Conservation (phyloP, 2,113 vertebrate genomes). For the Girardinichthys multiradiatus region DNA sequence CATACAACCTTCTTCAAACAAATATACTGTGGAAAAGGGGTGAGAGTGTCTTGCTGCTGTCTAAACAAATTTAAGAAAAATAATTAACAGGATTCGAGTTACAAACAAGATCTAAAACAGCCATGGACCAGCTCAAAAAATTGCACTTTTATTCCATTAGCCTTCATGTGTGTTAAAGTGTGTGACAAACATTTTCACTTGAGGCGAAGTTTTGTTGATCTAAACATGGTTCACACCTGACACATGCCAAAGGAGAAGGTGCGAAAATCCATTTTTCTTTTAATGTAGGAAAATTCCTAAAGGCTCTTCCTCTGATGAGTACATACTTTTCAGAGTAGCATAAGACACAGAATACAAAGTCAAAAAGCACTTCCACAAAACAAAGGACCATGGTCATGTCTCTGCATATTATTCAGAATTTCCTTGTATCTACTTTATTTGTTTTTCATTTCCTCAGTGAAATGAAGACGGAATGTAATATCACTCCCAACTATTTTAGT, state of each 20-base stretch:
- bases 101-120: constrained; percentile 9
- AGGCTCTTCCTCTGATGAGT: constrained; percentile 1
- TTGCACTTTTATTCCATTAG: constrained; percentile 23
- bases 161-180: constrained; percentile 5
- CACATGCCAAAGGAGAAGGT: constrained; percentile 1
- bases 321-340: constrained; percentile 6
- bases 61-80: constrained; percentile 1
- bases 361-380: constrained; percentile 7
- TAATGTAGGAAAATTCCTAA: constrained; percentile 17
- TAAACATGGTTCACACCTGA: constrained; percentile 16
- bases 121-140: background rate
- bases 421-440: background rate
- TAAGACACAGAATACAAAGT: constrained; percentile 9
- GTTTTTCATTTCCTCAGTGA: constrained; percentile 3
- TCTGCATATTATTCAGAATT: constrained; percentile 9
- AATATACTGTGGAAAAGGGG: no score
- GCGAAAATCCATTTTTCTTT: constrained; percentile 25
- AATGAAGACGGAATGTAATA: no score
- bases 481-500: no score
- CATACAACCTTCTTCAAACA: no score
- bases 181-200: constrained; percentile 18
- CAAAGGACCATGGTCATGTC: constrained; percentile 16
- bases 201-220: constrained; percentile 27
- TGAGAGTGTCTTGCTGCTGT: no score
- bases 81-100: background rate